Evolutionary conservation across 2,113 vertebrate genomes (phyloP).

Genomic region (Chaetodon trifascialis): DNA sequence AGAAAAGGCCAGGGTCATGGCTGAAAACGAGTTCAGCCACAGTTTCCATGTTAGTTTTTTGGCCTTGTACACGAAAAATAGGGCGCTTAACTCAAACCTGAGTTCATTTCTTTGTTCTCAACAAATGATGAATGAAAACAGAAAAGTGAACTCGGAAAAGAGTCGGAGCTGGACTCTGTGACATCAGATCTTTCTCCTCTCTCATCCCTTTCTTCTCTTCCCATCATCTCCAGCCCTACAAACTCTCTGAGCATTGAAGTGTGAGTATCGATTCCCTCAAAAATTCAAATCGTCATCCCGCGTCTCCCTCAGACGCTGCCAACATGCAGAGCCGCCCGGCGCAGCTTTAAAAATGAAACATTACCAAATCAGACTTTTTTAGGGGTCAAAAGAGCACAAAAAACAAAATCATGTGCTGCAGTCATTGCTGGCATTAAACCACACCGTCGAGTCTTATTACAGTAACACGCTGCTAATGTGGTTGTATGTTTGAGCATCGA

Average conservation of each 20-base stretch:
- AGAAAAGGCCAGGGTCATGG: not conserved
- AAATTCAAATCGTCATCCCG: not conserved
- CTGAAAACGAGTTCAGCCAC: not conserved
- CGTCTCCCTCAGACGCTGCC: constrained; percentile 9
- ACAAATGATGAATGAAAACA: not conserved
- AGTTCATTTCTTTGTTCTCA: not conserved
- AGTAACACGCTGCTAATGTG: too few relatives aligned
- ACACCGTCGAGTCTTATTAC: too few relatives aligned
- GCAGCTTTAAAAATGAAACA: constrained; percentile 11
- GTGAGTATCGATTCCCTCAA: constrained; percentile 34
- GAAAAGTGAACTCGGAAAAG: not conserved
- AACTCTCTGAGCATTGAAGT: not conserved
- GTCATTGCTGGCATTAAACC: too few relatives aligned
- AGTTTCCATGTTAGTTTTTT: too few relatives aligned
- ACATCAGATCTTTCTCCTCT: constrained; percentile 4
- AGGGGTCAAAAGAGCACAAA: not conserved
- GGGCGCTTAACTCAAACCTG: not conserved
- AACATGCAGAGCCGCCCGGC: not conserved
- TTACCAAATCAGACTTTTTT: not conserved
- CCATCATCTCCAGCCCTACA: constrained; percentile 17
- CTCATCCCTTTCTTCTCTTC: constrained; percentile 4
- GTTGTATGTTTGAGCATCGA: not conserved
- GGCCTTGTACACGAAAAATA: too few relatives aligned
- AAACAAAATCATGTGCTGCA: not conserved
- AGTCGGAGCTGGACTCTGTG: not conserved